Evolutionary conservation across 1,140 invertebrate genomes (phyloP).

Genomic region (Papilio polytes): DNA sequence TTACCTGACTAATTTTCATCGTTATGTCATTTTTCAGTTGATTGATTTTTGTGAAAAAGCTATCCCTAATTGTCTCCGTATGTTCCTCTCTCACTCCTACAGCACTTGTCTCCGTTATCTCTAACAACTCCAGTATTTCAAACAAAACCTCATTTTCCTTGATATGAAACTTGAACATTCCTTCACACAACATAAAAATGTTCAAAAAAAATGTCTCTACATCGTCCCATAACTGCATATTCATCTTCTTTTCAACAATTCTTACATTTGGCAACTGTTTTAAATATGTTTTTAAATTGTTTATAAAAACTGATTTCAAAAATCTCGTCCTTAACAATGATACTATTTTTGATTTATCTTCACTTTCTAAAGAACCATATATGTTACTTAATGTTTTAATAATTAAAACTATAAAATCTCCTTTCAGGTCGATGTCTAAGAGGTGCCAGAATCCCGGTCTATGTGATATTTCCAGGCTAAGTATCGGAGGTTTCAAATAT

Average conservation of each 20-base stretch:
- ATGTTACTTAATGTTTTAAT: slow-evolving; percentile 66
- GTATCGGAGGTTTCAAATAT: slow-evolving; percentile 51
- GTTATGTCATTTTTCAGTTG: slow-evolving; percentile 52
- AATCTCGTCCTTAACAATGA: slow-evolving; percentile 62
- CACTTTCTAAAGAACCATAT: slow-evolving; percentile 63
- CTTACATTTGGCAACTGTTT: slow-evolving; percentile 59
- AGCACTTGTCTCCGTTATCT: slow-evolving; percentile 60
- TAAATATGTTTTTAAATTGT: slow-evolving; percentile 62
- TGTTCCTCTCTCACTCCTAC: slow-evolving; percentile 68
- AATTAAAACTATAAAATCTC: slow-evolving; percentile 74
- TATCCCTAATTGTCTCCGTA: slow-evolving; percentile 61
- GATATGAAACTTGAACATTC: slow-evolving; percentile 60
- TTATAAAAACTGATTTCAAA: slow-evolving; percentile 67
- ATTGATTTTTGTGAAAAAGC: slow-evolving; percentile 57
- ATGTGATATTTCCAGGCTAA: slow-evolving; percentile 64
- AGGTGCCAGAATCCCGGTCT: slow-evolving; percentile 75
- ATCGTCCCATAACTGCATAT: slow-evolving; percentile 74
- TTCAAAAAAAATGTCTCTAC: slow-evolving; percentile 64
- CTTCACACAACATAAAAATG: slow-evolving; percentile 62
- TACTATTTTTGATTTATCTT: slow-evolving; percentile 66
- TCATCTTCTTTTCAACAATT: slow-evolving; percentile 70
- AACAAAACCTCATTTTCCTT: slow-evolving; percentile 53
- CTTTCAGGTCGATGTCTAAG: slow-evolving; percentile 65
- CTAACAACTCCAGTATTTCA: slow-evolving; percentile 58
- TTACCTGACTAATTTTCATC: slow-evolving; percentile 49